Evolutionary conservation across 2,797 vertebrate species (phyloP).

Genomic region (Myotis myotis): DNA sequence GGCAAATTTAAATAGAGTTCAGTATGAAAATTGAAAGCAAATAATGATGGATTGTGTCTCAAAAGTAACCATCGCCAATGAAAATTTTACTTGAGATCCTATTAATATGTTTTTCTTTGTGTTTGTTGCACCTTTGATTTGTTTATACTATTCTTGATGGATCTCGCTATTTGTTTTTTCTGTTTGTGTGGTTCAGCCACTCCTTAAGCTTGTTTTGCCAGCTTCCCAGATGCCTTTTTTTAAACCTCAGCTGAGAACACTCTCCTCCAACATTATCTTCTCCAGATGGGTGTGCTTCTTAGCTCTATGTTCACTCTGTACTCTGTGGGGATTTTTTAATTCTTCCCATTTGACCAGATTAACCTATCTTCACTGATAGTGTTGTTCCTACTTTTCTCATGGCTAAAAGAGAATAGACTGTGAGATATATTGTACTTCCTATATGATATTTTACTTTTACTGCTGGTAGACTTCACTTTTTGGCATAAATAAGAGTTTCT

Average conservation of each 20-base stretch:
- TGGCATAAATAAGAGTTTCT: neutral
- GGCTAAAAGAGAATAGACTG: neutral
- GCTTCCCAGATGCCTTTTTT: slow-evolving; percentile 10
- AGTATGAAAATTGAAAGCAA: neutral
- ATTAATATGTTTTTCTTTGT: neutral
- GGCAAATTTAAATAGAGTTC: neutral
- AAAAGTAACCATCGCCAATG: neutral
- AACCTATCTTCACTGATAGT: neutral
- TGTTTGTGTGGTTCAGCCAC: slow-evolving; percentile 60
- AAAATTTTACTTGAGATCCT: neutral
- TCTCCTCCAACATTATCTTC: slow-evolving; percentile 44
- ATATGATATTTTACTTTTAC: neutral
- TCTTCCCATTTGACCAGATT: neutral
- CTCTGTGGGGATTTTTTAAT: neutral
- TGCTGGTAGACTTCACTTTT: neutral
- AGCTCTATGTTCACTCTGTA: neutral
- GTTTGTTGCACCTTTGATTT: neutral
- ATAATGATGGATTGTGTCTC: neutral
- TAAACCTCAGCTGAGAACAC: slow-evolving; percentile 19
- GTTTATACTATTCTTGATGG: slow-evolving; percentile 7
- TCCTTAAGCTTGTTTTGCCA: slow-evolving; percentile 64
- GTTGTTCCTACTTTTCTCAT: neutral
- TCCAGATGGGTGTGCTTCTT: neutral
- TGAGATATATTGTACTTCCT: neutral
- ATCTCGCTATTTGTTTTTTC: slow-evolving; percentile 45